phyloP scores from a whole-genome alignment of 2,888 invertebrate species.

The Choristoneura rosaceana region DNA sequence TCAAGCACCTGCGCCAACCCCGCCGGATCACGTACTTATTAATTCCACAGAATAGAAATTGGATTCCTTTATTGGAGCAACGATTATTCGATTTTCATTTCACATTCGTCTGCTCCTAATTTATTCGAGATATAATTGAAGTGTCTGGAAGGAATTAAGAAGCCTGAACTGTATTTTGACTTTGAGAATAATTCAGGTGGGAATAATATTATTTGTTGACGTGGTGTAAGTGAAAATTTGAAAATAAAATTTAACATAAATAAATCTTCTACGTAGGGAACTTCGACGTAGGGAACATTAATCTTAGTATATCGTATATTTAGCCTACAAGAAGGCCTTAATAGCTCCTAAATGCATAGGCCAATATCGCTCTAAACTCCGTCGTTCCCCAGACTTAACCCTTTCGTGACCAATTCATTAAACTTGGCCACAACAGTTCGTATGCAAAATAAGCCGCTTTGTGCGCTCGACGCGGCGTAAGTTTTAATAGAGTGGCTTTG shows the following conservation, averaged over 20 bases:
- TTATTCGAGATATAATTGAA: conserved; percentile 73
- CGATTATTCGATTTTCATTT: conserved; percentile 71
- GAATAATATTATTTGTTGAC: conserved; percentile 11
- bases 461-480: conserved; percentile 40
- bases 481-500: conserved; percentile 49
- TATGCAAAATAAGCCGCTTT: conserved; percentile 45
- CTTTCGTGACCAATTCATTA: conserved; percentile 38
- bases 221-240: neutral
- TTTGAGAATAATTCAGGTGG: conserved; percentile 17
- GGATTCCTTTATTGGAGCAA: conserved; percentile 71
- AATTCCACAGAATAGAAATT: conserved; percentile 70
- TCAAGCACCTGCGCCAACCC: conserved; percentile 55
- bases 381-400: conserved; percentile 13
- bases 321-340: neutral
- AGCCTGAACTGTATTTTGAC: conserved; percentile 30
- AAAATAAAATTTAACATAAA: neutral
- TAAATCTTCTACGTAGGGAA: neutral
- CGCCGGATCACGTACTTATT: conserved; percentile 64
- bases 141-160: conserved; percentile 48
- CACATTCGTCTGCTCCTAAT: conserved; percentile 66
- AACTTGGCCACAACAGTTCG: conserved; percentile 42
- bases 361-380: conserved; percentile 20
- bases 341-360: conserved; percentile 17
- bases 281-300: neutral
- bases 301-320: neutral